Evolutionary conservation across 2,888 invertebrate genomes (phyloP).

Genomic region (Lumbricus terrestris): DNA sequence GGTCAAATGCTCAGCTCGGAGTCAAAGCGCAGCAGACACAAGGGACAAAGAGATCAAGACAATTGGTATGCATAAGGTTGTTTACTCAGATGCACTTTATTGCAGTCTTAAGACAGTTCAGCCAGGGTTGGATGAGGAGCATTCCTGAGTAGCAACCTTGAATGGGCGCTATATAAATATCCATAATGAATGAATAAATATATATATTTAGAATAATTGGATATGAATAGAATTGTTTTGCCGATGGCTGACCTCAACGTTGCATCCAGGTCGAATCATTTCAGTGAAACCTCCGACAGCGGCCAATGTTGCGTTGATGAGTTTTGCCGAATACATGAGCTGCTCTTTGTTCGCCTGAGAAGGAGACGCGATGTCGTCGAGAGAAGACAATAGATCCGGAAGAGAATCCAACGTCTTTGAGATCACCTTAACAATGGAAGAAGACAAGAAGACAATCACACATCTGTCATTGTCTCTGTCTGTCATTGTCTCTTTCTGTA

Average conservation of each 20-base stretch:
- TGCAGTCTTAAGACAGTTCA: no score
- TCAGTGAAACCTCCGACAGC: conserved; percentile 59
- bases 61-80: no score
- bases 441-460: not conserved
- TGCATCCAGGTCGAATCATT: conserved; percentile 57
- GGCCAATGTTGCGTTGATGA: conserved; percentile 57
- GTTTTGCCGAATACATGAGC: conserved; percentile 55
- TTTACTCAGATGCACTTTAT: no score
- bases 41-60: no score
- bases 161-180: no score
- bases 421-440: conserved; percentile 49
- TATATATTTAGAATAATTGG: no score
- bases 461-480: not conserved
- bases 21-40: no score
- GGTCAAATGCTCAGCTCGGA: no score
- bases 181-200: no score
- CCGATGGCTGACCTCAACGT: conserved; percentile 51
- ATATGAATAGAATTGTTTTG: not conserved
- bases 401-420: conserved; percentile 52
- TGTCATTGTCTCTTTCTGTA: not conserved
- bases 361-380: conserved; percentile 51
- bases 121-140: no score
- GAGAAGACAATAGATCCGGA: conserved; percentile 49
- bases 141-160: no score
- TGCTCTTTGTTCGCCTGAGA: conserved; percentile 48